A percentile compares a stretch with the other conserved stretches of the same genome.
Evolutionary conservation across 2,797 vertebrate genomes (phyloP).

Genomic region (Buceros bicornis): DNA sequence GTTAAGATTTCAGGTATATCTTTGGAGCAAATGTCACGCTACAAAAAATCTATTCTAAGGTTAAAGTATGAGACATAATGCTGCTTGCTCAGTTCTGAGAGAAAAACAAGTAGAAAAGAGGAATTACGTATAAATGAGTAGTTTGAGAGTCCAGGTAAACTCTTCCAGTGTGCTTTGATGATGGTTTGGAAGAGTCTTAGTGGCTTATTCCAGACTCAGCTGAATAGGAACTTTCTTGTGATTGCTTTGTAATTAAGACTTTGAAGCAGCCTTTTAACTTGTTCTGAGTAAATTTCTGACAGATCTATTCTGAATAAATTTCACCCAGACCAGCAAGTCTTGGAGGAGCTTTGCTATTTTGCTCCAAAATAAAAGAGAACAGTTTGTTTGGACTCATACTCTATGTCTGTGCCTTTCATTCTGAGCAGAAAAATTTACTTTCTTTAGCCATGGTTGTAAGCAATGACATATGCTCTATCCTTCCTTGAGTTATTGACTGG

Average conservation of each 20-base stretch:
- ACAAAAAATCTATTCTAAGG: neutral
- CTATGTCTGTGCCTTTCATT: neutral
- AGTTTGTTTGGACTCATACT: neutral
- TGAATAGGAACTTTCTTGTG: neutral
- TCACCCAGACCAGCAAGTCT: fast-evolving
- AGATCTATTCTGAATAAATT: neutral
- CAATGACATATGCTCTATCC: neutral
- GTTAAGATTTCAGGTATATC: neutral
- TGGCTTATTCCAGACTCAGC: neutral
- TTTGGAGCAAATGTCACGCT: neutral
- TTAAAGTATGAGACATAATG: neutral
- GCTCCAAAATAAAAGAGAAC: neutral
- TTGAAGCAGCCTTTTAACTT: neutral
- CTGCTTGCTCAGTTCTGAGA: neutral
- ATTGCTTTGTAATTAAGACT: neutral
- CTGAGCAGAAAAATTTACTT: neutral
- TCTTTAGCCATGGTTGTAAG: neutral
- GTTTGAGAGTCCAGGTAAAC: neutral
- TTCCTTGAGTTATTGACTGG: neutral
- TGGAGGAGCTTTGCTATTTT: neutral
- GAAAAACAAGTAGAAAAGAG: neutral
- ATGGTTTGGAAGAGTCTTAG: neutral
- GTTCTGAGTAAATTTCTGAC: neutral
- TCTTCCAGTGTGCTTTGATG: neutral
- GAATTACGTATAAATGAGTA: neutral